Base-by-base conservation (phyloP, 2,113 vertebrate genomes). In the Corynorhinus townsendii region DNA sequence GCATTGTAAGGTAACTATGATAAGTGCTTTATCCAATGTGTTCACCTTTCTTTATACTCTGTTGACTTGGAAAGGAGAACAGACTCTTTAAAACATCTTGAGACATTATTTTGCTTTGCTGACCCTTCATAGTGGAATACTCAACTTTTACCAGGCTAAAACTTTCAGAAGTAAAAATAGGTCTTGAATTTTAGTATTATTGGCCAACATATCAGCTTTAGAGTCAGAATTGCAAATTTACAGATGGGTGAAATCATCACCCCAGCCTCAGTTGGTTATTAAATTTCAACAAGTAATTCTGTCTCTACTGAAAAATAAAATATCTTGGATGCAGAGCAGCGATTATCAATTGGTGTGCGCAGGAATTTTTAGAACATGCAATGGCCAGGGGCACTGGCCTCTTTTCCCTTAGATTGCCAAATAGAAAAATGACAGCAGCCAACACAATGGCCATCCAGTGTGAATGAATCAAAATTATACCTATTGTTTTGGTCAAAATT, bases 151-250 rank as follows among this genome's bases (percentile, higher is more conserved):
- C 47, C 28, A 92, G 66, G 62, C 20, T 30, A 4, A 56, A 90
- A 82, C 10, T 73, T 68, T 30, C 66, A 49, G 84, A 76, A 91
- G 90, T 89, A 33, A 84, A 93, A 88, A 81, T 49, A 86, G 49
- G 28, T 75, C 77, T 92, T 93, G 54, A 72, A 79, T 96, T 94
- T 95, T 90, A 49, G n/a, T 87, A 52, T 79, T 52, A 59, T 75
- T 77, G 59, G 45, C 66, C 56, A 93, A 43, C 11, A 19, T 24
- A 49, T 76, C 56, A 82, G 49, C 75, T 84, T 82, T 82, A 80
- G 38, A 80, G 75, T n/a, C 68, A 93, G 71, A 94, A 66, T 76
- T 86, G 54, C 17, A 24, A 82, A 87, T 89, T 96, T 95, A 88
- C 90, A 96, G 87, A 90, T 94, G 68, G 47, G 69, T 81, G 89